Conservation (phyloP, 2,797 vertebrate genomes). For the Eospalax fontanierii region DNA sequence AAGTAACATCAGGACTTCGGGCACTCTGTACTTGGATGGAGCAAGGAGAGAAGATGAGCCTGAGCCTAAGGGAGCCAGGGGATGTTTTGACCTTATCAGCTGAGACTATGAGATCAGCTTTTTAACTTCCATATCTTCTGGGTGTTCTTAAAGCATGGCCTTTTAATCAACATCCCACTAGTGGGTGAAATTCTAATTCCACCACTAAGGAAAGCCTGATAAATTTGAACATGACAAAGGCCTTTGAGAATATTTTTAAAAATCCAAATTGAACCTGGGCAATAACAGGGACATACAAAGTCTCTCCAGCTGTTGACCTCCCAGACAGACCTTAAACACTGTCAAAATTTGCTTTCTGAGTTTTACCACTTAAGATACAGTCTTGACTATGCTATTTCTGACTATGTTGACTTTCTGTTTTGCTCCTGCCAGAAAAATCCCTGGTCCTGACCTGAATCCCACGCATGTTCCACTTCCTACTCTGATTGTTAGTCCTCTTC, state of each 20-base stretch:
- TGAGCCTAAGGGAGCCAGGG: too few species aligned
- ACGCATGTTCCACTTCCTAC: background rate
- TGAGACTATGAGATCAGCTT: conserved; percentile 78
- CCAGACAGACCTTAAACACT: conserved; percentile 13
- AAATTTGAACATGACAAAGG: background rate
- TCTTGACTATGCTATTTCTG: background rate
- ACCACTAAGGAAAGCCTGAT: background rate
- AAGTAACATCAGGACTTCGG: conserved; percentile 81
- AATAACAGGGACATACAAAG: background rate
- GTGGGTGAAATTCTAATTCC: background rate
- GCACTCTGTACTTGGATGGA: background rate
- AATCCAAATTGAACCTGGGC: background rate
- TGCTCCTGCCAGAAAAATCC: background rate
- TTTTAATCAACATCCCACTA: background rate
- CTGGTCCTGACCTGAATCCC: background rate
- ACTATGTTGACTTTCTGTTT: background rate
- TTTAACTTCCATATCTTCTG: conserved; percentile 72
- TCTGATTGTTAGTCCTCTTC: background rate
- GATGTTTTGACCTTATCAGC: too few species aligned
- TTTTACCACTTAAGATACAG: background rate
- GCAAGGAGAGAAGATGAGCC: background rate
- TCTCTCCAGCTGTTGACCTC: background rate
- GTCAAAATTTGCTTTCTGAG: background rate
- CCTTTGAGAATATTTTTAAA: background rate
- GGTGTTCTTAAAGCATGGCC: background rate